Base-by-base conservation (phyloP, 1,140 invertebrate genomes). In the Bombyx mandarina region DNA sequence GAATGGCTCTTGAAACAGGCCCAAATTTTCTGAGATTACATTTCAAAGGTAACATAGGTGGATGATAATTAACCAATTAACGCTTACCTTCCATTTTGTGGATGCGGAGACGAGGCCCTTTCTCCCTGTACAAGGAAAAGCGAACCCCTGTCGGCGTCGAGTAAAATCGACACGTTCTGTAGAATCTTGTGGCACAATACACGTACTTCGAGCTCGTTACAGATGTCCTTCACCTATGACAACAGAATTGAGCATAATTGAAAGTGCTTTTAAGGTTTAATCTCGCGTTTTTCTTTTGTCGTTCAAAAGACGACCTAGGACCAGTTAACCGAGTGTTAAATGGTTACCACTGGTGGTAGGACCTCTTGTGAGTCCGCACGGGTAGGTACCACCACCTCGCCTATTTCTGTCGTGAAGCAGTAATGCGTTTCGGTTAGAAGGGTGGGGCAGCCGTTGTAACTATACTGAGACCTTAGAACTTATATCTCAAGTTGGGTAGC, bases 111-210 rank as follows among this genome's bases (percentile, higher is more conserved):
- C 2, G 80, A 82, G 1, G 75, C 83, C 46, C 78, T 90, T 62
- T 93, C 93, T 43, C 93, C 96, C 74, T 97, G 94, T 2, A 98
- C 97, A 48, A 98, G 90, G 87, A 98, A 98, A 68, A 99, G 82
- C 0, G 97, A 98, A 47, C 96, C 97, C 26, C 97, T 89, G 87
- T 98, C 97, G 0, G 97, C 97, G 73, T 97, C 94, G 54, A 98
- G 88, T 6, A 99, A 88, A 54, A 97, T 95, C 67, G 95, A 95
- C 18, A 98, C 96, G 77, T 98, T 98, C 85, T 98, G 97, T 26
- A 99, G 90, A 73, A 98, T 99, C 88, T 99, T 99, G 89, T 98
- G 96, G 79, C 97, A 98, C 63, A 98, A 82, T 10, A 95, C 96
- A 58, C 95, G 91, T 18, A 98, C 93, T 72, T 99, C 97, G 70